Conservation (phyloP, 1,140 invertebrate species). For the Notospermus geniculatus region DNA sequence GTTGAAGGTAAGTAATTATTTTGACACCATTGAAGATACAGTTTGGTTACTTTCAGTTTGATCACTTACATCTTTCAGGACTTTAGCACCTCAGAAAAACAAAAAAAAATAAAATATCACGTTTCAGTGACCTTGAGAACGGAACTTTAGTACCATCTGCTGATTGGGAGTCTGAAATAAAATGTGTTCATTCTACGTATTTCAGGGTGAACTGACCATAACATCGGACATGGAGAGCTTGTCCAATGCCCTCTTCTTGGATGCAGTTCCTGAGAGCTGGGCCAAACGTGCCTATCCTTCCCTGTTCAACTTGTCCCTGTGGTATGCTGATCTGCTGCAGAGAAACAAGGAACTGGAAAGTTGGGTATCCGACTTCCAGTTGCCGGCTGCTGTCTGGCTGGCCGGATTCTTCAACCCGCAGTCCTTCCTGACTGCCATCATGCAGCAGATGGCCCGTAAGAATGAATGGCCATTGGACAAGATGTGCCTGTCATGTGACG, state of each 20-base stretch:
- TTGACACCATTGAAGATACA: too few relatives aligned
- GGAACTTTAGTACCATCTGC: too few relatives aligned
- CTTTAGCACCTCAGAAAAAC: too few relatives aligned
- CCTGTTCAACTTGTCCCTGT: conserved; percentile 77
- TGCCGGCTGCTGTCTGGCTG: conserved; percentile 90
- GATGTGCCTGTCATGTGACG: conserved; percentile 95
- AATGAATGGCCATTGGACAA: conserved; percentile 93
- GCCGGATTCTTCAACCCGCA: conserved; percentile 97
- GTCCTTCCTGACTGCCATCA: conserved; percentile 92
- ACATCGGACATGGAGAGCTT: conserved; percentile 94
- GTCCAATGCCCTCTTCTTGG: conserved; percentile 86
- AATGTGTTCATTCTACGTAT: conserved; percentile 14
- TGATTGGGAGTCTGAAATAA: not conserved
- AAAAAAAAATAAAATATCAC: too few relatives aligned
- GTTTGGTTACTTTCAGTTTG: too few relatives aligned
- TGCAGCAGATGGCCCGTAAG: conserved; percentile 92
- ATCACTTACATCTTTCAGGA: too few relatives aligned
- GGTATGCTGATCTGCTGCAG: conserved; percentile 88
- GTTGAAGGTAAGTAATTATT: conserved; percentile 73
- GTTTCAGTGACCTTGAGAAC: too few relatives aligned
- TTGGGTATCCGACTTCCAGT: conserved; percentile 93
- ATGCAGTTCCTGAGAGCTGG: conserved; percentile 88
- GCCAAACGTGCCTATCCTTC: conserved; percentile 86
- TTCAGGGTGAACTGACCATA: conserved; percentile 88
- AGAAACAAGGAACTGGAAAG: conserved; percentile 86